Base-by-base conservation (phyloP, 2,888 invertebrate genomes). In the Shargacucullia verbasci region DNA sequence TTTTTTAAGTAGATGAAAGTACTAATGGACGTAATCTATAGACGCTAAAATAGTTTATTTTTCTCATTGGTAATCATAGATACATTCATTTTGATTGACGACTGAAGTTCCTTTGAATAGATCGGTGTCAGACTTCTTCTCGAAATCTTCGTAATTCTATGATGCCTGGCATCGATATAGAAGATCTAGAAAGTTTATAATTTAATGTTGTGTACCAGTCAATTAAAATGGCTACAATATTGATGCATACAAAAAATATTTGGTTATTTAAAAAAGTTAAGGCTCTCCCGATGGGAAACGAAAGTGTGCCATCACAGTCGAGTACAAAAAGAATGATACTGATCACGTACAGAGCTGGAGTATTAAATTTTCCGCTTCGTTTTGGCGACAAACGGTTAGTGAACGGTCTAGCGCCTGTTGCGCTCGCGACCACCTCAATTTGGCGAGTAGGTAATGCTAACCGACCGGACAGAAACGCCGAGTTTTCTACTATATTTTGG, bases 361-460 rank as follows among this genome's bases (percentile, higher is more conserved):
- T 90, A 91, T 91, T 91, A 89, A 89, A 90, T 91, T 91, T 89
- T 90, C 88, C 89, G 88, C 85, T 90, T 89, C 84, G 87, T 88
- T 90, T 90, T 88, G 83, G 87, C 84, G 87, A 88, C 89, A 89
- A 89, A 88, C 87, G 87, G 86, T 83, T 80, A 78, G 82, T 85
- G 87, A 86, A 86, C 85, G 88, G 87, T 85, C 71, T 78, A 78
- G 57, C 76, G 83, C 78, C 74, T 76, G 78, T 70, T 67, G 62
- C 55, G 67, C 62, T 59, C 59, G 63, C 63, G 66, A 63, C 79
- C 66, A 63, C 66, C 66, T 64, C 61, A 64, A 72, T 77, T 72
- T 59, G 14, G 59, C 57, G 59, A 71, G 58, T n/a, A n/a, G n/a
- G n/a, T 58, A 67, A 73, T 66, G 60, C 57, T 55, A 56, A 14